Base-by-base conservation (phyloP, 2,888 invertebrate genomes). In the Bellardia pandia region DNA sequence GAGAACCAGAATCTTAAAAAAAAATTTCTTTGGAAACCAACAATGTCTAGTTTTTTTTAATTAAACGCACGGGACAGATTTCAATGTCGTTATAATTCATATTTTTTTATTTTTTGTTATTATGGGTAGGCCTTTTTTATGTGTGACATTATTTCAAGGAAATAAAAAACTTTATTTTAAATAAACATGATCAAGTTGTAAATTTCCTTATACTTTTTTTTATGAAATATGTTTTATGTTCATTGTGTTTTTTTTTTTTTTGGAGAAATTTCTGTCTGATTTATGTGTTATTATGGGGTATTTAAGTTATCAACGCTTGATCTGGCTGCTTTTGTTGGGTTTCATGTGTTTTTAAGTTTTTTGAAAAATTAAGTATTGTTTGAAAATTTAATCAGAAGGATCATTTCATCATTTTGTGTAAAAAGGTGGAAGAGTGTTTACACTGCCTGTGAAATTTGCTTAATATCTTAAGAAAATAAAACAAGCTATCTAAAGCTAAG, bases 21-120 rank as follows among this genome's bases (percentile, higher is more conserved):
- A 33, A 75, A 64, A 68, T 68, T 76, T 40, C 51, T 60, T 75
- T 51, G n/a, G 6, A 77, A 58, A 23, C 1, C 33, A 16, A 23
- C 16, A 51, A 14, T 37, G 58, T 2, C 62, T 13, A 72, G n/a
- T n/a, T 56, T 60, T 48, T 64, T 77, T 85, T 74, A 91, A 92
- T 92, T 91, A 91, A 92, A 91, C 89, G 90, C 92, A 91, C 91
- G 91, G 89, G 91, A 90, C 91, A 89, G 88, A 91, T 91, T 89
- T 90, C 88, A 90, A 88, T 92, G 80, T 80, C 79, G 88, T 85
- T 85, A 85, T 87, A 87, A 87, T 75, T 87, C 78, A 87, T 87
- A 87, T 71, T 87, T 81, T 81, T 79, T 71, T n/a, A n/a, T n/a
- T n/a, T 33, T 53, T 72, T 66, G 23, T 51, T 1, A 33, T 23